These are phyloP conservation scores for Taeniopygia guttata DNA, from an alignment of 2,797 vertebrate species.

Conservation along the genomic window DNA sequence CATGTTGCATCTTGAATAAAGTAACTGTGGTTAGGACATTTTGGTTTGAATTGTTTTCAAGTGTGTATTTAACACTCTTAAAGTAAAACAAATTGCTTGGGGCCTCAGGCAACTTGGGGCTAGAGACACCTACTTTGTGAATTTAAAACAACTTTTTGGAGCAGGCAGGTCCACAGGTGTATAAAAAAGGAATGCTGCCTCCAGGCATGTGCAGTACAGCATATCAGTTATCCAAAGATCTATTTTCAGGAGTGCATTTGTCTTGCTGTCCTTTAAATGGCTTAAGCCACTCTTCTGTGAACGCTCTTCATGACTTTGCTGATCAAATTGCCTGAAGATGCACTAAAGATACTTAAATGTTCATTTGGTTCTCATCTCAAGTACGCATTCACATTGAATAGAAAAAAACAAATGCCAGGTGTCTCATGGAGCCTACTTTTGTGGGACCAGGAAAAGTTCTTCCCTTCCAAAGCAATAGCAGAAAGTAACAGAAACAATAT, in stretches of 20 bases:
- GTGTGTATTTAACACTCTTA: neutral
- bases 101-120: neutral
- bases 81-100: neutral
- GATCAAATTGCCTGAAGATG: neutral
- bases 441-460: neutral
- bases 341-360: neutral
- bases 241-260: neutral
- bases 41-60: slow-evolving; percentile 8
- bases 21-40: neutral
- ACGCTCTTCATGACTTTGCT: neutral
- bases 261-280: neutral
- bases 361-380: neutral
- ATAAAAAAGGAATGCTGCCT: neutral
- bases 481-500: neutral
- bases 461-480: neutral
- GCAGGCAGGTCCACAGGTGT: neutral
- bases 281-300: neutral
- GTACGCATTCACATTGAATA: neutral
- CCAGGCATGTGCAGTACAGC: neutral
- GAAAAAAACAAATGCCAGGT: neutral
- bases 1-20: neutral
- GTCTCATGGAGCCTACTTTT: neutral
- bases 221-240: neutral
- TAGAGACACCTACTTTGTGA: neutral
- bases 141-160: neutral